Evolutionary conservation across 1,140 invertebrate genomes (phyloP).

Genomic region (Venturia canescens): DNA sequence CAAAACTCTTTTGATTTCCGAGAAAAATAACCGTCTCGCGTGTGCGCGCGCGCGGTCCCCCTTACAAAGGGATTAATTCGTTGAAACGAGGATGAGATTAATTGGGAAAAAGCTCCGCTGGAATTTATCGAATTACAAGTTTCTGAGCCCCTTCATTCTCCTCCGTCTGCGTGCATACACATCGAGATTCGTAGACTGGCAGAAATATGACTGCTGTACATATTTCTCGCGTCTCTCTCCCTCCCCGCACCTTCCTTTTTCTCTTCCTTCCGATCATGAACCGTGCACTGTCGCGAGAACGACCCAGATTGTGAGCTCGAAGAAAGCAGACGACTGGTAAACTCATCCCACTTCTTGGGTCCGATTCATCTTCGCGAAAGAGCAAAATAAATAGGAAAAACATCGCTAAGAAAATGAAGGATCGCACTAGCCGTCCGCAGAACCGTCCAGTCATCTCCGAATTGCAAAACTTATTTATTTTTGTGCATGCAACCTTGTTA

Average conservation of each 20-base stretch:
- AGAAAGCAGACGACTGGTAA: background rate
- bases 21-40: no score
- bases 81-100: no score
- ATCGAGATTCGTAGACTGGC: background rate
- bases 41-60: no score
- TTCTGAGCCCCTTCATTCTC: background rate
- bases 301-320: constrained; percentile 4
- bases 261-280: background rate
- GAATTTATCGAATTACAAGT: background rate
- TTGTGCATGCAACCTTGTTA: no score
- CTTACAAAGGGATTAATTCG: no score
- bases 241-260: constrained; percentile 55
- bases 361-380: background rate
- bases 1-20: no score
- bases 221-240: constrained; percentile 37
- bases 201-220: background rate
- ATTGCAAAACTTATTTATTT: background rate
- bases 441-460: background rate
- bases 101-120: background rate
- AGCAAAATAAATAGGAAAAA: background rate
- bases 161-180: background rate
- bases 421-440: background rate
- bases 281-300: background rate
- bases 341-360: background rate
- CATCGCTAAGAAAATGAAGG: background rate